Evolutionary conservation across 2,888 invertebrate genomes (phyloP).

Genomic region (Marronus borbonicus): DNA sequence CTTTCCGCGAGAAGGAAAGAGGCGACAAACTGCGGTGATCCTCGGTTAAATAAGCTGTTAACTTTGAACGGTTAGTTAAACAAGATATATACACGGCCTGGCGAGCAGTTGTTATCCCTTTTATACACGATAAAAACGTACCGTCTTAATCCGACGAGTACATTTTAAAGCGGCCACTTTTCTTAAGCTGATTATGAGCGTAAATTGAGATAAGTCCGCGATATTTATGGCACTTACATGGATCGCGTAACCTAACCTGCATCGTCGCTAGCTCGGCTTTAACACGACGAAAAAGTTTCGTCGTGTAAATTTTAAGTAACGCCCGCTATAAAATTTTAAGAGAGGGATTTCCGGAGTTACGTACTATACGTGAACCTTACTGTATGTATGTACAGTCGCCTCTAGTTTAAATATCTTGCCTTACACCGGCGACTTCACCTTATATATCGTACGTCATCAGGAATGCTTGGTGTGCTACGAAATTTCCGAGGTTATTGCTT

Average conservation of each 20-base stretch:
- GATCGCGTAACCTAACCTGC: constrained; percentile 60
- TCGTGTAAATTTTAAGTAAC: constrained; percentile 43
- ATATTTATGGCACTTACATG: constrained; percentile 72
- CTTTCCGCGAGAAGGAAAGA: constrained; percentile 33
- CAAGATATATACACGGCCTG: constrained; percentile 64
- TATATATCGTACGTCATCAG: no score
- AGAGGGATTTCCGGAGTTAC: constrained; percentile 41
- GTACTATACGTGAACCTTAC: constrained; percentile 5
- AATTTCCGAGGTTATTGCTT: no score
- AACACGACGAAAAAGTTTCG: constrained; percentile 30
- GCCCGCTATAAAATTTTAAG: constrained; percentile 42
- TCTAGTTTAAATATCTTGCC: no score
- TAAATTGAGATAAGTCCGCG: constrained; percentile 71
- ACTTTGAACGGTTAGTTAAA: constrained; percentile 59
- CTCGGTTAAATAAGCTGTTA: constrained; percentile 49
- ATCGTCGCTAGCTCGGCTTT: constrained; percentile 38
- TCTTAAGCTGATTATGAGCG: constrained; percentile 72
- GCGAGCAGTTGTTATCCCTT: constrained; percentile 63
- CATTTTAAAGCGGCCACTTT: constrained; percentile 71
- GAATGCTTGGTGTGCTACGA: no score
- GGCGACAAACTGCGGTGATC: constrained; percentile 19
- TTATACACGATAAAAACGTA: constrained; percentile 63
- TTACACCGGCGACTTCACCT: no score
- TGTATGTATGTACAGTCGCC: not conserved
- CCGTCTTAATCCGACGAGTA: constrained; percentile 67